A percentile compares a stretch with the other conserved stretches of the same genome.
phyloP scores from a whole-genome alignment of 2,113 vertebrate species.

The Chiloscyllium plagiosum region DNA sequence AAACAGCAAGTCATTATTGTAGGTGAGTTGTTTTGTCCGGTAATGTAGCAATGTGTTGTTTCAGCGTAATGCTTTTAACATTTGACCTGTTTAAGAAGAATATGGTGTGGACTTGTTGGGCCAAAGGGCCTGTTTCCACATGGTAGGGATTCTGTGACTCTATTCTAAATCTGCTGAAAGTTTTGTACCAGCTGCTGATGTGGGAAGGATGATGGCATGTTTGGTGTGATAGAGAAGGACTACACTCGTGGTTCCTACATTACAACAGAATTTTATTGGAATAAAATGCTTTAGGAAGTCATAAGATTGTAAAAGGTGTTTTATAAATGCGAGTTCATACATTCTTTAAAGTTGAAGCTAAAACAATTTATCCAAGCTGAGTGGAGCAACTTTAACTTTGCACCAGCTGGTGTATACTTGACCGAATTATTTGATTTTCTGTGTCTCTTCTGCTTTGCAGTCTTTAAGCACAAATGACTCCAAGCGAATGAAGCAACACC shows the following conservation, averaged over 20 bases:
- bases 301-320: not conserved
- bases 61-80: not conserved
- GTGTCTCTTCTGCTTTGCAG: not conserved
- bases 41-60: not conserved
- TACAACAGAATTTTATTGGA: not conserved
- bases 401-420: not conserved
- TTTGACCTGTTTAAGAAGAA: not conserved
- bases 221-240: not conserved
- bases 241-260: not conserved
- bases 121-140: no score
- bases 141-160: no score
- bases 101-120: not conserved
- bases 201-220: not conserved
- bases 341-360: not conserved
- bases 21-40: not conserved
- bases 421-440: not conserved
- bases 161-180: not conserved
- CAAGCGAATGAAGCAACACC: not conserved
- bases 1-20: not conserved
- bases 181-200: not conserved
- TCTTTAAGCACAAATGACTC: not conserved
- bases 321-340: not conserved
- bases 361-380: not conserved
- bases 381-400: not conserved
- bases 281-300: not conserved